Percentiles rank a stretch among this genome's conserved stretches.
Conservation (phyloP, 2,113 vertebrate genomes). For the Typhlomys cinereus region DNA sequence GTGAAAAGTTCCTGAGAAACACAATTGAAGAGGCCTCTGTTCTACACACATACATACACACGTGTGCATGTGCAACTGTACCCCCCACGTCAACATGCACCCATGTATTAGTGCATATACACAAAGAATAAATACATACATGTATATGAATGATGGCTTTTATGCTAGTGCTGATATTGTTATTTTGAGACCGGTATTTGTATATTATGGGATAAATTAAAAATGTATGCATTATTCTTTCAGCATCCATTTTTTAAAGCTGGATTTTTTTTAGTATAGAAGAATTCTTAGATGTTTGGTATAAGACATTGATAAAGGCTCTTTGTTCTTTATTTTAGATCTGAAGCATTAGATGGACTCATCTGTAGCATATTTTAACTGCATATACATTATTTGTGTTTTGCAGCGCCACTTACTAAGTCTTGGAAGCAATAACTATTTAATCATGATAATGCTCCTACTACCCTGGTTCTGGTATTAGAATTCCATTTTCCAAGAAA, state of each 20-base stretch:
- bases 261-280: background rate
- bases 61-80: too few relatives aligned
- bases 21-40: background rate
- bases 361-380: too few relatives aligned
- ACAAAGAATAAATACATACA: too few relatives aligned
- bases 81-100: too few relatives aligned
- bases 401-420: constrained; percentile 1
- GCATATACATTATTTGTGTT: background rate
- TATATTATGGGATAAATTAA: background rate
- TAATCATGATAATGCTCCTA: background rate
- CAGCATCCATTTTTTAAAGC: background rate
- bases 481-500: constrained; percentile 25
- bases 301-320: background rate
- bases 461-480: background rate
- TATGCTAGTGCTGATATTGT: background rate
- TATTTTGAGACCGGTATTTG: background rate
- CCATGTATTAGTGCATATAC: background rate
- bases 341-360: background rate
- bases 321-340: background rate
- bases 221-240: background rate
- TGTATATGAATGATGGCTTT: background rate
- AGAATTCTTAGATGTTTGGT: background rate
- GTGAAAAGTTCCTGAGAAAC: background rate
- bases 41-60: background rate
- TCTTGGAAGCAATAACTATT: background rate